Conservation (phyloP, 2,113 vertebrate species). For the Cygnus buccinator region DNA sequence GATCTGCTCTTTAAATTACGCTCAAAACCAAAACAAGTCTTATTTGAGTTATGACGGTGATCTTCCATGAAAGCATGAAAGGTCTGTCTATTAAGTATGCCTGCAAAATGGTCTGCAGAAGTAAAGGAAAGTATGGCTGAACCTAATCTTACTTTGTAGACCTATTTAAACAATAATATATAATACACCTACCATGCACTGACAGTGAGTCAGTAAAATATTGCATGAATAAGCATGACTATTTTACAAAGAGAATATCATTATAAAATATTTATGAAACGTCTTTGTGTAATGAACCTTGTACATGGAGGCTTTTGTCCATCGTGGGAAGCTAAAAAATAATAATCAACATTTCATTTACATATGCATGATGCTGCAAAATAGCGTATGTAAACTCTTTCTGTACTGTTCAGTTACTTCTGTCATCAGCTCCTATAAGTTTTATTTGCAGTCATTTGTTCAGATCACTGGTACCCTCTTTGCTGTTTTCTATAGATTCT, state of each 20-base stretch:
- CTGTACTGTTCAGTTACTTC: slow-evolving; percentile 77
- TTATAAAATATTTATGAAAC: slow-evolving; percentile 93
- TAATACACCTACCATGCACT: slow-evolving; percentile 80
- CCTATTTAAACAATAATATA: slow-evolving; percentile 60
- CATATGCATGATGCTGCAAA: slow-evolving; percentile 88
- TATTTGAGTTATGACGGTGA: background rate
- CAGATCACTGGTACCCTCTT: slow-evolving; percentile 69
- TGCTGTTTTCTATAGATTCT: slow-evolving; percentile 74
- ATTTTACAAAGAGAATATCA: slow-evolving; percentile 88
- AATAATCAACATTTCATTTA: slow-evolving; percentile 91
- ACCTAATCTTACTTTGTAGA: slow-evolving; percentile 66
- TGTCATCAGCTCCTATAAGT: slow-evolving; percentile 77
- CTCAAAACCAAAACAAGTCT: background rate
- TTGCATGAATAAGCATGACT: slow-evolving; percentile 78
- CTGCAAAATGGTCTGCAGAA: slow-evolving; percentile 38
- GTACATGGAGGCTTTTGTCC: slow-evolving; percentile 92
- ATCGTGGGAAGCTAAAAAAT: slow-evolving; percentile 88
- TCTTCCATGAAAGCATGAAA: slow-evolving; percentile 56
- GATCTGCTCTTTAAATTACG: slow-evolving; percentile 37
- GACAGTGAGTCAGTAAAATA: slow-evolving; percentile 82
- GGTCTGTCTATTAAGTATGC: slow-evolving; percentile 50
- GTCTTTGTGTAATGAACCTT: slow-evolving; percentile 87
- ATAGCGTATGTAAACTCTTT: slow-evolving; percentile 77
- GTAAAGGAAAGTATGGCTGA: slow-evolving; percentile 69
- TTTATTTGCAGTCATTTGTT: slow-evolving; percentile 76